Percentiles rank a stretch among this genome's conserved stretches.
These are phyloP conservation scores for Trissonchulus latispiculum DNA, from an alignment of 2,888 invertebrate genomes.

Conservation along the genomic window DNA sequence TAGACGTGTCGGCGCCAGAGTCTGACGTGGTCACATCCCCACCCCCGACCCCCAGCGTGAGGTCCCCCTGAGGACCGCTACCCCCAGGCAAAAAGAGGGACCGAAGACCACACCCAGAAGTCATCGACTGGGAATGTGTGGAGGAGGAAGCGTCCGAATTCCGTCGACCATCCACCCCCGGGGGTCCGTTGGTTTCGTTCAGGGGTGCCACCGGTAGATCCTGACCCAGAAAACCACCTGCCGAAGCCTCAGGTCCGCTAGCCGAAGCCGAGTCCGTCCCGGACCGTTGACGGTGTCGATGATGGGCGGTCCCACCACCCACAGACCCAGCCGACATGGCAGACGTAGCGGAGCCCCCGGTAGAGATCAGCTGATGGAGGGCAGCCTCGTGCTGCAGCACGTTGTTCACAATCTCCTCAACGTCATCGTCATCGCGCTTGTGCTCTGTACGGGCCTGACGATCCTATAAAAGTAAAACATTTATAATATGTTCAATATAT, in stretches of 20 bases:
- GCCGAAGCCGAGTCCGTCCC: not conserved
- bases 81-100: too few species aligned
- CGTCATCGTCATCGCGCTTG: slow-evolving; percentile 5
- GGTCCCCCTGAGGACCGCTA: not conserved
- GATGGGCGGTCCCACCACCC: not conserved
- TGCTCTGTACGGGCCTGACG: slow-evolving; percentile 11
- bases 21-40: too few species aligned
- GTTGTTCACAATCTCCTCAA: slow-evolving; percentile 8
- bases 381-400: not conserved
- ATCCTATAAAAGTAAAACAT: not conserved
- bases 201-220: too few species aligned
- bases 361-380: not conserved
- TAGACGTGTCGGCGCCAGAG: too few species aligned
- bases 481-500: slow-evolving; percentile 5
- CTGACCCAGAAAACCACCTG: not conserved
- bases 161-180: not conserved
- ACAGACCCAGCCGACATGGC: not conserved
- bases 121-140: not conserved
- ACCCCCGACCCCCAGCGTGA: not conserved
- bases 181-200: not conserved
- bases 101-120: not conserved
- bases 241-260: not conserved
- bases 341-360: not conserved
- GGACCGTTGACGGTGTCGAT: not conserved
- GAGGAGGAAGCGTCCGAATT: not conserved